Base-by-base conservation (phyloP, 2,113 vertebrate species). In the Otocyon megalotis region DNA sequence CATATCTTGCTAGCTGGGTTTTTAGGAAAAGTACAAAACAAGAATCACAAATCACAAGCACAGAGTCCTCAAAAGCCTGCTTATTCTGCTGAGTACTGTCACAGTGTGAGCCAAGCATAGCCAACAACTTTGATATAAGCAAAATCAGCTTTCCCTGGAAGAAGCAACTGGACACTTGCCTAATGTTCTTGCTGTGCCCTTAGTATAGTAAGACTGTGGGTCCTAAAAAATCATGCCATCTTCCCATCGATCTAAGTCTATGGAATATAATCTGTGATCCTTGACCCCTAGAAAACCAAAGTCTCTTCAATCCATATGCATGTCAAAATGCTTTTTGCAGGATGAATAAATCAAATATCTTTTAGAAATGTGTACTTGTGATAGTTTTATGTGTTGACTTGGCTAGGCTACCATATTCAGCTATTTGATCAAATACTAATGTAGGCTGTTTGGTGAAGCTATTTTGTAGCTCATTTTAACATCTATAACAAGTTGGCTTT, bases 11-110 rank as follows among this genome's bases (percentile, higher is more conserved):
- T 77, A 96, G 63, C 15, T 96, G 88, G 80, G 80, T 15, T 95
- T 94, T 97, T 77, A 79, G 88, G 20, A 93, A 96, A 76, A 94
- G 16, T 67, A n/a, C 20, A 76, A 77, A 96, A 56, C 12, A 95
- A 14, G 30, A 84, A 94, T 67, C 71, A 96, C 54, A 85, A 93
- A 92, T 93, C 54, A 63, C 8, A 71, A 58, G 8, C 54, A 2
- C 10, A 85, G 17, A 71, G 26, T 53, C 83, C 30, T 82, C 48
- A 62, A n/a, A 79, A 79, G 2, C 10, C 19, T 54, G 10, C 12
- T 76, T 84, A 2, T 58, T 83, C 28, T 89, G 22, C 54, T 62
- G 17, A 13, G 8, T 35, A 10, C 15, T 62, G 17, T 54, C 16
- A 43, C 17, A 58, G 13, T 32, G 13, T 76, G 19, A 97, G 12